phyloP scores from a whole-genome alignment of 2,888 invertebrate genomes.

The Notodonta ziczac region DNA sequence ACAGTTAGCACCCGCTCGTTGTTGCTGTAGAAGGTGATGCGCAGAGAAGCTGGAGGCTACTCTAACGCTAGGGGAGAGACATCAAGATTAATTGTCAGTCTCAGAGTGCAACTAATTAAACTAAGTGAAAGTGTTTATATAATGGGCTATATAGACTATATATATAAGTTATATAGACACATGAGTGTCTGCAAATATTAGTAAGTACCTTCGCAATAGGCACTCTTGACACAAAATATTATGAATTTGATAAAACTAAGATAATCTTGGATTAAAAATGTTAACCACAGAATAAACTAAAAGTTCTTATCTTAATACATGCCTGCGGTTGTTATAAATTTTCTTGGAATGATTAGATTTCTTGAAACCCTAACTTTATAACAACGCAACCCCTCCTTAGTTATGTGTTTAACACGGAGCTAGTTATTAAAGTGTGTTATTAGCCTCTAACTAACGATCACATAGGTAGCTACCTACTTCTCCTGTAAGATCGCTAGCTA shows the following conservation, averaged over 20 bases:
- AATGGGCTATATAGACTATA: no score
- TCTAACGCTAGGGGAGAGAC: background rate
- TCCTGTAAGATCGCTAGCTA: slow-evolving; percentile 14
- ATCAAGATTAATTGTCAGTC: background rate
- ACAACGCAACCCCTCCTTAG: background rate
- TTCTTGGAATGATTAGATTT: background rate
- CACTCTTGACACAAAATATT: background rate
- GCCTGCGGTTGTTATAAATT: background rate
- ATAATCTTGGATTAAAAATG: background rate
- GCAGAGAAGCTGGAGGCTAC: no score
- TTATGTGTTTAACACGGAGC: background rate
- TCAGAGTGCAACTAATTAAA: no score
- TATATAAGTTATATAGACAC: no score
- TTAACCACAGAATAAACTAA: background rate
- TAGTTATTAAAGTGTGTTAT: background rate
- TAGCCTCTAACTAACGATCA: background rate
- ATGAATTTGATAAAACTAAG: background rate
- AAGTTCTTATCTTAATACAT: background rate
- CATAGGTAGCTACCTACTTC: slow-evolving; percentile 6
- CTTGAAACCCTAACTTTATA: background rate
- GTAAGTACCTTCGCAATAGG: no score
- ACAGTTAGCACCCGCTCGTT: no score
- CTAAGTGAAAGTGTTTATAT: background rate
- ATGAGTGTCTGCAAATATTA: no score
- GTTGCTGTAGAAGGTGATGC: no score